Conservation (phyloP, 2,888 invertebrate genomes). For the Neria commutata region DNA sequence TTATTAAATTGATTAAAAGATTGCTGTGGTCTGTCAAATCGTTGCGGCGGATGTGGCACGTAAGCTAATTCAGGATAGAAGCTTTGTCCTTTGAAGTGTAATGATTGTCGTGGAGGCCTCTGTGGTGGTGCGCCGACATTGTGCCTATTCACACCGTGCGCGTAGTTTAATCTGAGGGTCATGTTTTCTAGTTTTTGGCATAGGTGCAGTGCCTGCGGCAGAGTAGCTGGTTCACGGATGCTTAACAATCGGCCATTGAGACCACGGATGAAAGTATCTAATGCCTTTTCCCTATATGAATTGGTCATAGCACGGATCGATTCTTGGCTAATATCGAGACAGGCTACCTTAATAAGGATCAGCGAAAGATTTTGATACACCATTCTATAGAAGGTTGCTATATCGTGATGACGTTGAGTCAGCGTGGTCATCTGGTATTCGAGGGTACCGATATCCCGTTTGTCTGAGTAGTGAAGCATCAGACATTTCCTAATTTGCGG, state of each 20-base stretch:
- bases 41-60: neutral
- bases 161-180: slow-evolving; percentile 2
- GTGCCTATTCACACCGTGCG: neutral
- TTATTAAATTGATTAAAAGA: too few species aligned
- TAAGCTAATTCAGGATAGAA: neutral
- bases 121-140: too few species aligned
- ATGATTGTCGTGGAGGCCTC: neutral
- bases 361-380: slow-evolving; percentile 16
- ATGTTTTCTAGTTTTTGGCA: slow-evolving; percentile 14
- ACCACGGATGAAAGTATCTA: slow-evolving; percentile 23
- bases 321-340: slow-evolving; percentile 12
- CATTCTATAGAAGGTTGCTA: neutral
- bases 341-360: slow-evolving; percentile 17
- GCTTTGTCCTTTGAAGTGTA: too few species aligned
- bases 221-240: slow-evolving; percentile 13
- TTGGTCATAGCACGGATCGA: slow-evolving; percentile 1
- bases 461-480: slow-evolving; percentile 16
- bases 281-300: slow-evolving; percentile 16
- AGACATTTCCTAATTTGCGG: slow-evolving; percentile 13
- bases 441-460: slow-evolving; percentile 19
- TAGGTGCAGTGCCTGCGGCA: slow-evolving; percentile 18
- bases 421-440: slow-evolving; percentile 20
- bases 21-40: too few species aligned
- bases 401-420: slow-evolving; percentile 5
- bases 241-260: slow-evolving; percentile 17